Percentiles rank a stretch among this genome's conserved stretches.
These are phyloP conservation scores for Lipophrys pholis DNA, from an alignment of 2,113 vertebrate genomes.

Conservation along the genomic window DNA sequence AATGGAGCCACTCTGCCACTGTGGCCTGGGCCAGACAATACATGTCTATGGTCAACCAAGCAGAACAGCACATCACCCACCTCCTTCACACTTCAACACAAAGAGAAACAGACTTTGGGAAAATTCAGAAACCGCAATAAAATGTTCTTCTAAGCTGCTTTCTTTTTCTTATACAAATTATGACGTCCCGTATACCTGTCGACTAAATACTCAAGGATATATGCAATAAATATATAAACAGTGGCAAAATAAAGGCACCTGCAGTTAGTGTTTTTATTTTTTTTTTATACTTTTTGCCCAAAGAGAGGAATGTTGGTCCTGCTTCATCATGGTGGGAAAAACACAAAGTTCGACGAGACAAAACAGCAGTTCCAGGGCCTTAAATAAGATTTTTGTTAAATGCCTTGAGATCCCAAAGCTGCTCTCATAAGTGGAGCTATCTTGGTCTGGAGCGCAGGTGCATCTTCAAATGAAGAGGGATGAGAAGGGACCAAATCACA, in stretches of 20 bases:
- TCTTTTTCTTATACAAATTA: too few relatives aligned
- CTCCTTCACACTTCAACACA: slow-evolving; percentile 36
- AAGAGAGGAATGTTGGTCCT: neutral
- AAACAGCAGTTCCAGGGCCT: neutral
- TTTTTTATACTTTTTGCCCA: neutral
- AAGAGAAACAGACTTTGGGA: slow-evolving; percentile 2
- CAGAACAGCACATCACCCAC: slow-evolving; percentile 66
- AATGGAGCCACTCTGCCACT: slow-evolving; percentile 59
- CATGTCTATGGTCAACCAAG: slow-evolving; percentile 69
- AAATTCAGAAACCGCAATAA: too few relatives aligned
- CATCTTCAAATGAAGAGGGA: slow-evolving; percentile 75
- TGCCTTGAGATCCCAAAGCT: slow-evolving; percentile 48
- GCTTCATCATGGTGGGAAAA: neutral
- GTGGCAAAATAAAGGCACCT: neutral
- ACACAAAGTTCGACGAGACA: neutral
- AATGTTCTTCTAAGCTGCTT: too few relatives aligned
- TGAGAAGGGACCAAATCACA: slow-evolving; percentile 59
- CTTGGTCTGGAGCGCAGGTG: slow-evolving; percentile 78
- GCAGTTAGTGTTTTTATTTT: neutral
- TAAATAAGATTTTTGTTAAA: slow-evolving; percentile 33
- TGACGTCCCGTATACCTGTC: too few relatives aligned
- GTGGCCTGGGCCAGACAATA: slow-evolving; percentile 54
- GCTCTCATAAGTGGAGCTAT: slow-evolving; percentile 44
- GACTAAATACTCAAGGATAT: neutral
- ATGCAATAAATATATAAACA: neutral